Conservation (phyloP, 2,888 invertebrate genomes). For the Anoplius nigerrimus region DNA sequence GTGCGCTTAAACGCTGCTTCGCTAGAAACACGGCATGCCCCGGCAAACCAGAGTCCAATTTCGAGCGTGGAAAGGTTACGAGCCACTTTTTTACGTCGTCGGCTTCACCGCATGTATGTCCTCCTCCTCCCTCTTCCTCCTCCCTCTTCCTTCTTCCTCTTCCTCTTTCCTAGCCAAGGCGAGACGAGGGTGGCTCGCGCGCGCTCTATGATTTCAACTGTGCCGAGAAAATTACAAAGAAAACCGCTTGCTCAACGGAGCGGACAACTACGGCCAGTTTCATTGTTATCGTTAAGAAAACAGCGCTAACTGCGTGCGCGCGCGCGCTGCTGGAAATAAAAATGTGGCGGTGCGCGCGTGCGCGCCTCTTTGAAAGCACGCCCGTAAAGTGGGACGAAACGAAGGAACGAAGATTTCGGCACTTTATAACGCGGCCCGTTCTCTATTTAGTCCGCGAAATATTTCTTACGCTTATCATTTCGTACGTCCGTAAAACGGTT, state of each 20-base stretch:
- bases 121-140: not conserved
- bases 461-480: no score
- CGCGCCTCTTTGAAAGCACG: no score
- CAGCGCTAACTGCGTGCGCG: not conserved
- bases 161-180: slow-evolving; percentile 5
- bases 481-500: no score
- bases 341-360: no score
- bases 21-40: no score
- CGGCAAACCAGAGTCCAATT: slow-evolving; percentile 8
- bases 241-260: slow-evolving; percentile 15
- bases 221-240: slow-evolving; percentile 21
- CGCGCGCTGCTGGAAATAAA: no score
- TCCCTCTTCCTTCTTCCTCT: not conserved
- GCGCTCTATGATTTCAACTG: slow-evolving; percentile 17
- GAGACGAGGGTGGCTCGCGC: not conserved
- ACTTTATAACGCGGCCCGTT: no score
- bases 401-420: no score
- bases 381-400: no score
- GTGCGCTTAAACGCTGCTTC: no score
- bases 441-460: no score
- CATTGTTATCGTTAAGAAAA: slow-evolving; percentile 38
- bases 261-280: slow-evolving; percentile 26
- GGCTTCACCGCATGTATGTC: not conserved
- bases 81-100: slow-evolving; percentile 8
- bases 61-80: slow-evolving; percentile 14